A percentile compares a stretch with the other conserved stretches of the same genome.
Evolutionary conservation across 2,888 invertebrate species (phyloP).

Genomic region (Eremobia ochroleuca): DNA sequence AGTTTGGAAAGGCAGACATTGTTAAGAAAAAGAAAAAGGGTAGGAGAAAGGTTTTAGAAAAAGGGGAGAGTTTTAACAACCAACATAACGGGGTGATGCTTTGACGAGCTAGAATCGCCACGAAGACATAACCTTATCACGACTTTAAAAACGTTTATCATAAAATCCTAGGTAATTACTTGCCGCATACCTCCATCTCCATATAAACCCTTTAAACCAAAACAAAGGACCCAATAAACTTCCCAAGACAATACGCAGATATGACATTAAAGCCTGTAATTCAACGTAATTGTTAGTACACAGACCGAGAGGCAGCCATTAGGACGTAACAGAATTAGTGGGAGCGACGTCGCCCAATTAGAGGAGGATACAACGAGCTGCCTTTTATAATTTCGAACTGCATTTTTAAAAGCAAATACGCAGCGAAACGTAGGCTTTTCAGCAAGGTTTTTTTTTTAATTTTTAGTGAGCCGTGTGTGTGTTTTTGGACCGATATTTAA

Average conservation of each 20-base stretch:
- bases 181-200: not conserved
- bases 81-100: not conserved
- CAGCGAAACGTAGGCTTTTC: conserved; percentile 14
- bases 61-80: not conserved
- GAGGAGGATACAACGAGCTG: conserved; percentile 39
- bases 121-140: not conserved
- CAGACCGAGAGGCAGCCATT: conserved; percentile 78
- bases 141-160: too few relatives aligned
- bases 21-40: not conserved
- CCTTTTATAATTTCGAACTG: conserved; percentile 52
- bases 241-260: conserved; percentile 52
- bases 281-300: conserved; percentile 75
- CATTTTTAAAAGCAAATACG: conserved; percentile 32
- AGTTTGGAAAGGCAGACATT: not conserved
- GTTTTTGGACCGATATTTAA: conserved; percentile 28
- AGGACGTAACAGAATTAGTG: conserved; percentile 78
- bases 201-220: not conserved
- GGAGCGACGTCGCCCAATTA: conserved; percentile 72
- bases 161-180: not conserved
- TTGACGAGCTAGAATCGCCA: not conserved
- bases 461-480: not conserved
- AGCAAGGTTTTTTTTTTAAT: not conserved
- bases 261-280: conserved; percentile 60
- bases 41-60: not conserved
- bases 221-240: conserved; percentile 43